Base-by-base conservation (phyloP, 2,888 invertebrate species). In the Rambutsinella grinnellia region DNA sequence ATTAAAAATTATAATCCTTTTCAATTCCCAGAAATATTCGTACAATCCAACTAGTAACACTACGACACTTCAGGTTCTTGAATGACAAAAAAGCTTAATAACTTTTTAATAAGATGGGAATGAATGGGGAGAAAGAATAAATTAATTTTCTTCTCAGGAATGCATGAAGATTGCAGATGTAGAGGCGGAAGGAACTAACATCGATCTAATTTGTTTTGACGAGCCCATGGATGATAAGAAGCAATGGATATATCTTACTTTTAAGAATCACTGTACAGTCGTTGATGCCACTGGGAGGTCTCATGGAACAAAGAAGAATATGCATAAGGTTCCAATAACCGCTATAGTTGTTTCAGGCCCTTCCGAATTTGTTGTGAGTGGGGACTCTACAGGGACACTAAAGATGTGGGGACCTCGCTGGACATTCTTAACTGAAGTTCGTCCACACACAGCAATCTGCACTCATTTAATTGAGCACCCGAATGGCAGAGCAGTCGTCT, bases 331-430 rank as follows among this genome's bases (percentile, higher is more conserved):
- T 24, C 68, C 68, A 17, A 81, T 84, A 19, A 83, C 81, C 0
- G 82, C 83, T 2, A 80, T 84, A 54, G 68, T 76, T 0, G 81
- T 77, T 0, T 51, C 66, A 27, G 80, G 81, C 2, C 65, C 79
- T 3, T 84, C 84, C 0, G 84, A 84, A 10, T 80, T 76, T 63
- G 79, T 84, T n/a, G 83, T 84, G 3, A 84, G 83, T n/a, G 84
- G 84, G n/a, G 84, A 84, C 67, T 80, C 81, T 17, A 54, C 61
- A n/a, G 84, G 84, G 27, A 46, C 81, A 3, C 46, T 84, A 3
- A 84, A 82, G 61, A 79, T 84, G 79, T 84, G 84, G 84, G 84
- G 82, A 1, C 36, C 49, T 36, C 63, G 82, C 3, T 83, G 82
- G 84, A 17, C 77, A 15, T 80, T 74, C 53, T 21, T 84, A 0